phyloP scores from a whole-genome alignment of 1,140 invertebrate species.

The Danaus plexippus region DNA sequence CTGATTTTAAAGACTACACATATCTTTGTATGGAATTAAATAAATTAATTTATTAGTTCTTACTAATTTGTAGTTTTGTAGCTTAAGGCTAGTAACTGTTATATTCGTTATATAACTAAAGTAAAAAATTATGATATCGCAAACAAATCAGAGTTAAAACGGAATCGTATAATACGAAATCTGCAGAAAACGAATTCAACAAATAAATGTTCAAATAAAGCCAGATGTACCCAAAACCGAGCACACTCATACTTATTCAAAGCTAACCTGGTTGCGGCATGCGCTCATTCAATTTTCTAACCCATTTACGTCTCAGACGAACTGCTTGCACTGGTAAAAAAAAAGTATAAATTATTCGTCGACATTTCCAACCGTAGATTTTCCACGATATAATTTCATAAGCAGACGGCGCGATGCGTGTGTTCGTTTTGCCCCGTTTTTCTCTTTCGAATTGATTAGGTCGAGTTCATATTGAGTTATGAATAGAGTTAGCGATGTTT shows the following conservation, averaged over 20 bases:
- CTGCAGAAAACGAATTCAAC: slow-evolving; percentile 22
- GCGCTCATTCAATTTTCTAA: slow-evolving; percentile 68
- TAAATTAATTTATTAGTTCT: too few species aligned
- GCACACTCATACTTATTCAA: slow-evolving; percentile 54
- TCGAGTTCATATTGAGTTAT: slow-evolving; percentile 56
- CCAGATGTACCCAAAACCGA: slow-evolving; percentile 33
- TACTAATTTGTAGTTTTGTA: too few species aligned
- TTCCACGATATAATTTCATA: slow-evolving; percentile 67
- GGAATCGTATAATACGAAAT: too few species aligned
- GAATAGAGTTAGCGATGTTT: slow-evolving; percentile 53
- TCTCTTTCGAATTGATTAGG: slow-evolving; percentile 66
- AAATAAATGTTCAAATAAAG: slow-evolving; percentile 32
- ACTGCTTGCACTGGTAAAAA: slow-evolving; percentile 44
- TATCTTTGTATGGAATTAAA: too few species aligned
- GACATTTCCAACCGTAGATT: slow-evolving; percentile 51
- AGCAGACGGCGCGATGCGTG: slow-evolving; percentile 44
- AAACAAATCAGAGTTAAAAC: slow-evolving; percentile 5
- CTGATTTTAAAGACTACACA: too few species aligned
- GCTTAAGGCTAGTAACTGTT: too few species aligned
- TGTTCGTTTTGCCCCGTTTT: slow-evolving; percentile 59
- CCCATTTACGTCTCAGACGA: slow-evolving; percentile 67
- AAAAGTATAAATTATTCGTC: slow-evolving; percentile 43
- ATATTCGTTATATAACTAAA: too few species aligned
- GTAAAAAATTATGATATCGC: too few species aligned
- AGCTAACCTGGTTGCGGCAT: slow-evolving; percentile 43